Evolutionary conservation across 2,797 vertebrate genomes (phyloP).

Genomic region (Smutsia temminckii): DNA sequence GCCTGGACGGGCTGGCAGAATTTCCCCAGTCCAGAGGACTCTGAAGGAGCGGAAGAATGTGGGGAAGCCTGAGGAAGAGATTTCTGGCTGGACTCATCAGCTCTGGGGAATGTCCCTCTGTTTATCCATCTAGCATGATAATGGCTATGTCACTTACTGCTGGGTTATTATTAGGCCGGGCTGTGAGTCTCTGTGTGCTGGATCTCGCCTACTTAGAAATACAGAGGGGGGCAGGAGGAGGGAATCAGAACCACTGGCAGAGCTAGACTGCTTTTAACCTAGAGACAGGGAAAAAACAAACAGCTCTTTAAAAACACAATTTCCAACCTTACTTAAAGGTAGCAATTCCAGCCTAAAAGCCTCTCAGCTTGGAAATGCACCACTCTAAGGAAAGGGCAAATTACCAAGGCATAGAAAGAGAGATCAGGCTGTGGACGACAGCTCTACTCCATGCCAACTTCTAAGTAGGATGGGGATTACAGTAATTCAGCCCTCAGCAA

Average conservation of each 20-base stretch:
- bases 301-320: slow-evolving; percentile 56
- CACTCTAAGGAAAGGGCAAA: slow-evolving; percentile 62
- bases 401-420: slow-evolving; percentile 34
- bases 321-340: slow-evolving; percentile 54
- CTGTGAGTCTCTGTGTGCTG: slow-evolving; percentile 5
- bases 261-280: slow-evolving; percentile 62
- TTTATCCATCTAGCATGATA: neutral
- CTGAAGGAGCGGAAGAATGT: neutral
- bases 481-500: slow-evolving; percentile 74
- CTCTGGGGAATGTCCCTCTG: neutral
- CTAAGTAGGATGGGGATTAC: slow-evolving; percentile 59
- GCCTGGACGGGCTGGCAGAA: neutral
- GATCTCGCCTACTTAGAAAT: slow-evolving; percentile 53
- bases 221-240: slow-evolving; percentile 45
- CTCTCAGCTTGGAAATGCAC: neutral
- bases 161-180: slow-evolving; percentile 48
- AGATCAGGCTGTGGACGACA: neutral
- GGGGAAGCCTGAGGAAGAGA: neutral
- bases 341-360: slow-evolving; percentile 61
- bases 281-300: slow-evolving; percentile 56
- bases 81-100: neutral
- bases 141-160: neutral
- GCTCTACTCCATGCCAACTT: slow-evolving; percentile 47
- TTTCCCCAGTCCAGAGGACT: neutral
- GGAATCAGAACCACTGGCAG: neutral